phyloP scores from a whole-genome alignment of 2,888 invertebrate species.

The Antitype chi region DNA sequence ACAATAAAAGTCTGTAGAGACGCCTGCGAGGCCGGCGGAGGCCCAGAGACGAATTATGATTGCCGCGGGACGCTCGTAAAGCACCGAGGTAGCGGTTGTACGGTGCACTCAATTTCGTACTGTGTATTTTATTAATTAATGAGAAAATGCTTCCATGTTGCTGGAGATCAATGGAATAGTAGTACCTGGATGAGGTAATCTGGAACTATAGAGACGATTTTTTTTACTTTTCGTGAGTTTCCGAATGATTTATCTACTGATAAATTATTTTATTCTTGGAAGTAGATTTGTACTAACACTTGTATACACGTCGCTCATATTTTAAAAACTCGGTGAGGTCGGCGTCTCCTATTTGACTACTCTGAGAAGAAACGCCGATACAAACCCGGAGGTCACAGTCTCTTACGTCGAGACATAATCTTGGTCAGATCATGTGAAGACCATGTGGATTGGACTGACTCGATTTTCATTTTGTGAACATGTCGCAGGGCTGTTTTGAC shows the following conservation, averaged over 20 bases:
- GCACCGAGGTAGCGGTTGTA: slow-evolving; percentile 72
- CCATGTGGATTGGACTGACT: too few relatives aligned
- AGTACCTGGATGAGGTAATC: slow-evolving; percentile 9
- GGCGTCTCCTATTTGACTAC: too few relatives aligned
- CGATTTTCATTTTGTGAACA: neutral
- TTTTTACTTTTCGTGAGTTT: neutral
- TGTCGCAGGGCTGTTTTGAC: neutral
- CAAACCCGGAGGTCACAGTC: too few relatives aligned
- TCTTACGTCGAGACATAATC: too few relatives aligned
- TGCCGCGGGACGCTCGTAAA: slow-evolving; percentile 80
- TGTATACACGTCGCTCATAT: too few relatives aligned
- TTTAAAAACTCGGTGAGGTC: too few relatives aligned
- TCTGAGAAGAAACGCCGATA: too few relatives aligned
- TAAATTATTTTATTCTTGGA: too few relatives aligned
- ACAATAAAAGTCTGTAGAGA: slow-evolving; percentile 88
- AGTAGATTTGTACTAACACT: too few relatives aligned
- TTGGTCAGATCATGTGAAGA: too few relatives aligned
- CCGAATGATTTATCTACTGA: too few relatives aligned
- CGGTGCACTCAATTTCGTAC: slow-evolving; percentile 70
- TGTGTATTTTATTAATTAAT: slow-evolving; percentile 70
- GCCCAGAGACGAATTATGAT: slow-evolving; percentile 83
- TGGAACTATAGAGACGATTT: neutral
- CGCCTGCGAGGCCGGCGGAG: slow-evolving; percentile 81
- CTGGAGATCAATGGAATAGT: slow-evolving; percentile 14
- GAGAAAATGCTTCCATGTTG: slow-evolving; percentile 61